Evolutionary conservation across 2,113 vertebrate species (phyloP), one percentile per base, ranked within the genome.

Genomic region (Mohoua ochrocephala): DNA sequence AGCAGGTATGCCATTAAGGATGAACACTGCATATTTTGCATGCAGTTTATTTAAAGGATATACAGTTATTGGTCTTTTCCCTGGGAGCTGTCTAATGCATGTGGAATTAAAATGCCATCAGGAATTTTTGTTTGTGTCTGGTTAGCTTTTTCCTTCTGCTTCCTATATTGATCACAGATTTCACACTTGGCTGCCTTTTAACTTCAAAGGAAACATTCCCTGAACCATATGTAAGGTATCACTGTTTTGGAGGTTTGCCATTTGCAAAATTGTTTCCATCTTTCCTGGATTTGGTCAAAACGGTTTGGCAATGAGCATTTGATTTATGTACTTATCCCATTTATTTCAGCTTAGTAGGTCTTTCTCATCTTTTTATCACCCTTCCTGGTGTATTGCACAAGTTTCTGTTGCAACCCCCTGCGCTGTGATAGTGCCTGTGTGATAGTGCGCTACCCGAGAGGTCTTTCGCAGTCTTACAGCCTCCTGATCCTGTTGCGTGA

Each of bases 131-230:
- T 81, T 77, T 90, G 37, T 54, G 67, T 53, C 63, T 93, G 78
- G 49, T 79, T 94, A 89, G 74, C n/a, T 95, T 94, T 93, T 94
- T 76, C 85, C 44, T 94, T 93, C 78, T 60, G 41, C 24, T 91
- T 94, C 37, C 23, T 85, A 13, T 88, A 92, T 85, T 85, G 82
- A 93, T 92, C 67, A 90, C 79, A 83, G 79, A 69, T 94, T 95
- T 95, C 67, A 77, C 88, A 92, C 79, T 73, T 42, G 42, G 49
- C 60, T 80, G 89, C 59, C 85, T 93, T 81, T 85, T 94, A 73
- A 79, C 75, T 94, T 94, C 88, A 88, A 90, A 93, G 37, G 37
- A 74, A 94, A 73, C 49, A 42, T 86, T 94, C 75, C 45, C 79
- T 80, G 67, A 73, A 53, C 81, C 78, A 93, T 79, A 73, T 49